Percentiles rank a stretch among this genome's conserved stretches.
Conservation (phyloP, 2,888 invertebrate species). For the Leptinotarsa tumamoca region DNA sequence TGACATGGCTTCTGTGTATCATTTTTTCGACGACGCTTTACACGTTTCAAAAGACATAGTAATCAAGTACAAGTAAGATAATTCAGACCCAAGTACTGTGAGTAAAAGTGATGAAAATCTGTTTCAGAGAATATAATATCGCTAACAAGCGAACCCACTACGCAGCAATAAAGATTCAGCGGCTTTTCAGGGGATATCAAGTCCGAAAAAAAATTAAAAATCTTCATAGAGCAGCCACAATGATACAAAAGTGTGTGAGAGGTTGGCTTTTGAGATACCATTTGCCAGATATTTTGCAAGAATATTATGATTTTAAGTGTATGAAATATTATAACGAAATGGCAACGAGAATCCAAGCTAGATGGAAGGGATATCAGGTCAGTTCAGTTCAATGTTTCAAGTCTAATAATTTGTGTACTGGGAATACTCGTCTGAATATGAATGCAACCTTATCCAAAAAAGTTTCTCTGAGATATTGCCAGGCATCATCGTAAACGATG, state of each 20-base stretch:
- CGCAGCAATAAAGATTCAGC: conserved; percentile 61
- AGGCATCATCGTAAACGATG: no score
- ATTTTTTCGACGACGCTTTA: conserved; percentile 52
- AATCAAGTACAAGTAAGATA: conserved; percentile 19
- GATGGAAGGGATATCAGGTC: conserved; percentile 61
- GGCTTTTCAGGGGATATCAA: conserved; percentile 56
- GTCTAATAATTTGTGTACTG: background rate
- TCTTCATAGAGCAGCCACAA: conserved; percentile 54
- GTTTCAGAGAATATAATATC: conserved; percentile 35
- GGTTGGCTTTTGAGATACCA: conserved; percentile 58
- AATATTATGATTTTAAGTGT: conserved; percentile 47
- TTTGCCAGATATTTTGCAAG: conserved; percentile 49
- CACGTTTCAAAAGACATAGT: conserved; percentile 20
- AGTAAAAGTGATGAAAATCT: background rate
- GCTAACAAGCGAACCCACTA: conserved; percentile 36
- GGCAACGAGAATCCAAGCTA: conserved; percentile 62
- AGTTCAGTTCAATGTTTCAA: conserved; percentile 1
- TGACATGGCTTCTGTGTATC: conserved; percentile 62
- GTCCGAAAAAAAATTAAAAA: conserved; percentile 53
- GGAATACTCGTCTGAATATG: no score
- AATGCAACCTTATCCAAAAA: no score
- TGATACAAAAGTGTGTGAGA: conserved; percentile 60
- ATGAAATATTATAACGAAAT: conserved; percentile 51
- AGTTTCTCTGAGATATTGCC: no score
- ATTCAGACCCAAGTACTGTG: background rate